Percentiles rank a stretch among this genome's conserved stretches.
phyloP scores from a whole-genome alignment of 2,797 vertebrate genomes.

The Loriculus beryllinus region DNA sequence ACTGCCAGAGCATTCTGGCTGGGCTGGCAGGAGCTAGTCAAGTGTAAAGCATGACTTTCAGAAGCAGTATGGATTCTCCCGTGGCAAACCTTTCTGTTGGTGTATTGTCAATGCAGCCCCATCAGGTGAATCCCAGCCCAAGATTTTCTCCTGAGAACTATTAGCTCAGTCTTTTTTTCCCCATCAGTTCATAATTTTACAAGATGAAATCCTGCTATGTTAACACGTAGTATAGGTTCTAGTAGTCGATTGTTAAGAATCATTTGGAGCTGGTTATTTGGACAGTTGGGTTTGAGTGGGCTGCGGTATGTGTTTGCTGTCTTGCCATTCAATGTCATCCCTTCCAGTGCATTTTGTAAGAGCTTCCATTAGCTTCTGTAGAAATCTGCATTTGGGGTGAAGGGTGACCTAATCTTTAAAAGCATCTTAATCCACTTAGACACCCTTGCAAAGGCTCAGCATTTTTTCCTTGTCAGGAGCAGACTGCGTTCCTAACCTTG shows the following conservation, averaged over 20 bases:
- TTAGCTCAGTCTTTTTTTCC: not conserved
- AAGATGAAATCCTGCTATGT: not conserved
- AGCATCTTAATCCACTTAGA: conserved; percentile 62
- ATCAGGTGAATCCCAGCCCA: not conserved
- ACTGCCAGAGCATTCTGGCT: not conserved
- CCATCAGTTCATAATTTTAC: not conserved
- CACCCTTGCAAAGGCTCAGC: conserved; percentile 41
- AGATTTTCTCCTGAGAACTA: not conserved
- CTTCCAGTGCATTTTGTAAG: not conserved
- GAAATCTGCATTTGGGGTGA: conserved; percentile 35
- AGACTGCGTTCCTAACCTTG: conserved; percentile 58
- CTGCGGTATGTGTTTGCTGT: not conserved
- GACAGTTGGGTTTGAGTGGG: not conserved
- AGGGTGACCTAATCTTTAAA: conserved; percentile 54
- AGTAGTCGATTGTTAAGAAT: not conserved
- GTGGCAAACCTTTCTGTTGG: not conserved
- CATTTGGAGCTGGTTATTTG: not conserved
- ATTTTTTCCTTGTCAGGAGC: conserved; percentile 53
- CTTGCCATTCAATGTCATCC: not conserved
- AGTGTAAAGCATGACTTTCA: not conserved
- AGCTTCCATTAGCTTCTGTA: conserved; percentile 27
- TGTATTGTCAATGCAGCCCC: not conserved
- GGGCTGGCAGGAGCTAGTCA: not conserved
- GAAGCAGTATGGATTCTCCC: not conserved
- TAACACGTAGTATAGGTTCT: not conserved